Conservation (phyloP, 2,113 vertebrate genomes). For the Gopherus flavomarginatus region DNA sequence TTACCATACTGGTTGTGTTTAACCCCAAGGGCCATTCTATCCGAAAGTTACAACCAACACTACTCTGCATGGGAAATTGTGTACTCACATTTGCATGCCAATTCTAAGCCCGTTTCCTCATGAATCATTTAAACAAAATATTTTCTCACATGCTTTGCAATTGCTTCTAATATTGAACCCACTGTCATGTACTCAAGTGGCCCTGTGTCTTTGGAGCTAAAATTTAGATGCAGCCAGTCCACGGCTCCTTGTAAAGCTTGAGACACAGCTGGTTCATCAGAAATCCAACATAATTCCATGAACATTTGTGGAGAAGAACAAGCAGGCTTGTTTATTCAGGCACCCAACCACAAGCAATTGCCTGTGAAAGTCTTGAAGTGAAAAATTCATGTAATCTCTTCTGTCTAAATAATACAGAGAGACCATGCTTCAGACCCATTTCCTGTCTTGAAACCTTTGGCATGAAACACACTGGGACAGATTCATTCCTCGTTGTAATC, state of each 20-base stretch:
- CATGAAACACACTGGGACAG: background rate
- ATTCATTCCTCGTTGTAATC: conserved; percentile 3
- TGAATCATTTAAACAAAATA: background rate
- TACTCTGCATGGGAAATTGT: conserved; percentile 30
- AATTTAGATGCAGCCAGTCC: background rate
- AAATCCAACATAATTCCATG: background rate
- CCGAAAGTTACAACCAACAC: background rate
- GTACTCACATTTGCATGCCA: conserved; percentile 27
- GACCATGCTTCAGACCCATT: background rate
- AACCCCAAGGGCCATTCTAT: background rate
- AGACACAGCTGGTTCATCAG: rapidly evolving
- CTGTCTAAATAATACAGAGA: background rate
- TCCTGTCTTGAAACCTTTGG: conserved; percentile 49
- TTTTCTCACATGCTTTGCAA: conserved; percentile 15
- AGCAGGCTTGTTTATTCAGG: background rate
- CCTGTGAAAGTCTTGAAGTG: background rate
- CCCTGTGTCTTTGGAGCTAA: background rate
- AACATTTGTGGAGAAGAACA: background rate
- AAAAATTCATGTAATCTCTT: conserved; percentile 13
- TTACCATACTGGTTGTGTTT: background rate
- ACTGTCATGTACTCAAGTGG: background rate
- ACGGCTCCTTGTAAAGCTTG: background rate
- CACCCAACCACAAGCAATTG: background rate
- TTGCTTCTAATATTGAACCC: background rate
- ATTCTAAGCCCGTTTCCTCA: background rate